Evolutionary conservation across 2,113 vertebrate genomes (phyloP), one percentile per base, ranked within the genome.

Genomic region (Scalopus aquaticus): DNA sequence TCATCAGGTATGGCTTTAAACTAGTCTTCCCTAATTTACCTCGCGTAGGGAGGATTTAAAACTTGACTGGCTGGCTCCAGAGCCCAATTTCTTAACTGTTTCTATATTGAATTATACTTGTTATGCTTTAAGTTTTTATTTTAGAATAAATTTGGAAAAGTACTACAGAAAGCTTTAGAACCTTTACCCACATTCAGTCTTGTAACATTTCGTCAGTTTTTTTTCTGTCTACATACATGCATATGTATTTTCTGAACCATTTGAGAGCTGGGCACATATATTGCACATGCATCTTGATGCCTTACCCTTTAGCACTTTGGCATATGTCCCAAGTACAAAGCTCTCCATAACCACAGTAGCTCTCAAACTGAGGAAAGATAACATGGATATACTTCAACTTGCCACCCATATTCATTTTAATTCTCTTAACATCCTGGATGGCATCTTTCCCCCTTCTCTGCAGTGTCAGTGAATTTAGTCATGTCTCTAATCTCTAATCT

Each of bases 301-400:
- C 26, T 86, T 56, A 39, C 7, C 2, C 60, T 15, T 65, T n/a
- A 44, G 46, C 54, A 56, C 54, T 44, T 28, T 0, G 7, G 35
- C 3, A 0, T 26, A 2, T 44, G 20, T 73, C 67, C 82, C 42
- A 70, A 78, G n/a, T 78, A 77, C 28, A 58, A 32, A n/a, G 28
- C 26, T 81, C 65, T 37, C 32, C 10, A 44, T 77, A 86, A 64
- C 26, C 64, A 35, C 3, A 49, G 32, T 37, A 42, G 15, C 44
- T 19, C 32, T 3, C 6, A 20, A 9, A 28, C 58, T 72, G 24
- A 37, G 56, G 51, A 28, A 46, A 32, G n/a, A 5, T 19, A 51
- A 39, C 5, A 24, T 0, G 62, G 30, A 16, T 28, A 20, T 1
- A 64, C 16, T 19, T 54, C 35, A 2, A 32, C 2, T 30, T n/a